phyloP scores from a whole-genome alignment of 2,113 vertebrate genomes.

The Indicator indicator region DNA sequence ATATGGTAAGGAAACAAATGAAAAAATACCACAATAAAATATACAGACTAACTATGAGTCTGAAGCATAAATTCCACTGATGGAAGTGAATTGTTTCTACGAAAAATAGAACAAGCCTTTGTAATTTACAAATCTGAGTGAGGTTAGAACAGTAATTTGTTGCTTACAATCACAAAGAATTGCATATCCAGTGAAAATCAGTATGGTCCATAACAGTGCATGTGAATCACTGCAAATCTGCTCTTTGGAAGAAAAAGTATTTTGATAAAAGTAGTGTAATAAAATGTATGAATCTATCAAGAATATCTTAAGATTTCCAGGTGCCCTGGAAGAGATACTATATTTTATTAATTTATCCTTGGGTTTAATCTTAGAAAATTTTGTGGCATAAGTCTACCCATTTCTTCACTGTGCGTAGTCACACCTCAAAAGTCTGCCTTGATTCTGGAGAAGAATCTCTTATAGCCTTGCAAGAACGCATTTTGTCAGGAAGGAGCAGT shows the following conservation, averaged over 20 bases:
- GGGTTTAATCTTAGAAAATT: neutral
- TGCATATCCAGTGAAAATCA: neutral
- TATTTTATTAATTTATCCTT: neutral
- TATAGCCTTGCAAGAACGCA: neutral
- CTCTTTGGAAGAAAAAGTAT: neutral
- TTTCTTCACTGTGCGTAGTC: neutral
- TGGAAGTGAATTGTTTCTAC: neutral
- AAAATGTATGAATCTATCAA: neutral
- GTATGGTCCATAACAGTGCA: neutral
- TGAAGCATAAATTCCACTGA: neutral
- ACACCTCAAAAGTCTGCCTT: neutral
- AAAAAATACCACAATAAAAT: neutral
- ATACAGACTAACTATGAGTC: neutral
- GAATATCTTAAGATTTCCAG: neutral
- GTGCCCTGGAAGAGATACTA: neutral
- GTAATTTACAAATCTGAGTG: neutral
- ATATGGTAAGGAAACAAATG: neutral
- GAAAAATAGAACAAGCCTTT: neutral
- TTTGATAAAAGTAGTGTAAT: neutral
- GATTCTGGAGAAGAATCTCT: neutral
- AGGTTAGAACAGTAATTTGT: neutral
- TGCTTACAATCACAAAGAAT: neutral
- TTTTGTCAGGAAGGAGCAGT: neutral
- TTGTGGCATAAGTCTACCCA: no score
- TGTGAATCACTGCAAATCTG: neutral